Conservation (phyloP, 64 coral and sea anemone species). For the Montipora cactus region DNA sequence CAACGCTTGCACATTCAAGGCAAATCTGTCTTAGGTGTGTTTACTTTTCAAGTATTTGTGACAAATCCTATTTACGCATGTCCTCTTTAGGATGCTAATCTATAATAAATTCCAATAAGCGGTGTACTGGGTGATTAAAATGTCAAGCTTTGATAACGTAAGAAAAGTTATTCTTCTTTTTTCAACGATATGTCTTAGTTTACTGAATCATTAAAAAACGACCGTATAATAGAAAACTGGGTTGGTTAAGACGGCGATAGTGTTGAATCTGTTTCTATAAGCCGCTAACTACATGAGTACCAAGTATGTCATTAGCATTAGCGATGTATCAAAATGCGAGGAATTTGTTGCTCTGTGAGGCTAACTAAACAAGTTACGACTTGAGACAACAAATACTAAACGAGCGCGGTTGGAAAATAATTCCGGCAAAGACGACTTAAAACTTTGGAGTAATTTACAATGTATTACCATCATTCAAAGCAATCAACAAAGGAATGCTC, state of each 20-base stretch:
- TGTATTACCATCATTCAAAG: no score
- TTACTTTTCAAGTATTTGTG: conserved; percentile 12
- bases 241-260: no score
- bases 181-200: background rate
- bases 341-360: conserved; percentile 34
- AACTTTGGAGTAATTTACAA: background rate
- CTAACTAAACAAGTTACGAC: background rate
- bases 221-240: no score
- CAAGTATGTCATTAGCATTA: background rate
- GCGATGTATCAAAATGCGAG: background rate
- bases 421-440: background rate
- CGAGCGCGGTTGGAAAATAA: background rate
- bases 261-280: no score
- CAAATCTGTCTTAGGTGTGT: background rate
- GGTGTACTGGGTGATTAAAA: background rate
- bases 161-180: background rate
- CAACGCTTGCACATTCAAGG: background rate
- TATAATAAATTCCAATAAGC: background rate
- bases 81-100: background rate
- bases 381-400: background rate
- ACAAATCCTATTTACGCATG: conserved; percentile 42
- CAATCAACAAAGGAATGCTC: no score
- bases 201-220: no score
- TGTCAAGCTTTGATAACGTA: conserved; percentile 38
- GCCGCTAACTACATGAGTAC: background rate